Percentiles rank a stretch among this genome's conserved stretches.
Evolutionary conservation across 2,888 invertebrate genomes (phyloP).

Genomic region (Vannuccia rotundouncinata): DNA sequence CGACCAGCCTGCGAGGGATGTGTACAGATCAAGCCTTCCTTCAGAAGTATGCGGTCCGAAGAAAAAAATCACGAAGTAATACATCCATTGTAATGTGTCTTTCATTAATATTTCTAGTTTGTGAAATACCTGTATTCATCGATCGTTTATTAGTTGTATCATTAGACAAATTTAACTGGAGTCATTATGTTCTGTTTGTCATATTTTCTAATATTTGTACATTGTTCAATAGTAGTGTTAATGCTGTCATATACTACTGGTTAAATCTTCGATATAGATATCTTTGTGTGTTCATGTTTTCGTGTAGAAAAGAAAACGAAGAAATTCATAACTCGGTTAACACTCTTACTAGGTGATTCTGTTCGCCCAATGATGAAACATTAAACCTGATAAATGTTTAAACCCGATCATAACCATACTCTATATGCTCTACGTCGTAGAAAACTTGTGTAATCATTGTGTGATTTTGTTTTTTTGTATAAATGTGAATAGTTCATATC

Average conservation of each 20-base stretch:
- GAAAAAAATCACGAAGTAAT: neutral
- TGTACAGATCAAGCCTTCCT: neutral
- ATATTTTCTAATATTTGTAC: constrained; percentile 11
- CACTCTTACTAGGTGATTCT: neutral
- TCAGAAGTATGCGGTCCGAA: neutral
- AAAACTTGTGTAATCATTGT: no score
- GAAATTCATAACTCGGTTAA: neutral
- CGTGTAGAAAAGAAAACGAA: neutral
- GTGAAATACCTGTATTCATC: neutral
- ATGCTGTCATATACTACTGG: neutral
- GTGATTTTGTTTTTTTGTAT: no score
- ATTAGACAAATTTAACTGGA: neutral
- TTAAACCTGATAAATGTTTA: no score
- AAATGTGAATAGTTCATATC: no score
- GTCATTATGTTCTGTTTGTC: constrained; percentile 3
- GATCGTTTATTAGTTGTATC: neutral
- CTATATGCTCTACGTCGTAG: no score
- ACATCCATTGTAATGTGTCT: constrained; percentile 9
- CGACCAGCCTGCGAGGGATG: neutral
- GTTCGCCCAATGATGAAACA: no score
- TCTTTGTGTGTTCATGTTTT: neutral
- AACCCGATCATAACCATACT: no score
- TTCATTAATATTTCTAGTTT: constrained; percentile 10
- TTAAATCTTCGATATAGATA: neutral
- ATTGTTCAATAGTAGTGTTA: neutral